phyloP scores from a whole-genome alignment of 2,888 invertebrate genomes.

The Drosophila ustulata region DNA sequence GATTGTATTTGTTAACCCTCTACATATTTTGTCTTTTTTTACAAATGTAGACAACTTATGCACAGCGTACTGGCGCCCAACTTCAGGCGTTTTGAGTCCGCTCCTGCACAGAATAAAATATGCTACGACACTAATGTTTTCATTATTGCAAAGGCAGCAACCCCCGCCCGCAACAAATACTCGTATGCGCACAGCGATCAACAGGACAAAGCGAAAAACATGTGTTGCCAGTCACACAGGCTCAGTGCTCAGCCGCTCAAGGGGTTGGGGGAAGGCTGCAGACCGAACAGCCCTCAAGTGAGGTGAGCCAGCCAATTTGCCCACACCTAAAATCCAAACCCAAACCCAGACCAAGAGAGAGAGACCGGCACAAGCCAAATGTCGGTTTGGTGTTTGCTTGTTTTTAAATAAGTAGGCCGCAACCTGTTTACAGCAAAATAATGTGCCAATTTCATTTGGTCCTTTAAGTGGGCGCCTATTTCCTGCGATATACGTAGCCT shows the following conservation, averaged over 20 bases:
- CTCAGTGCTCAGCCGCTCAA: constrained; percentile 38
- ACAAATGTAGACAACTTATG: too few species aligned
- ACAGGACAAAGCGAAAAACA: constrained; percentile 83
- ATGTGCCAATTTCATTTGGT: constrained; percentile 18
- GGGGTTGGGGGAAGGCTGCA: constrained; percentile 31
- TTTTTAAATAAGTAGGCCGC: constrained; percentile 65
- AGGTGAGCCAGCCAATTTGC: constrained; percentile 39
- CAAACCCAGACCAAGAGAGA: constrained; percentile 1
- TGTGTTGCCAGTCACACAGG: constrained; percentile 85
- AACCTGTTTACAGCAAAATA: constrained; percentile 21
- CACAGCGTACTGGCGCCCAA: constrained; percentile 8
- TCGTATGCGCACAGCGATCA: constrained; percentile 68
- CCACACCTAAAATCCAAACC: neutral
- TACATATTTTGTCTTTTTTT: too few species aligned
- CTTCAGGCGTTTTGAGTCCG: constrained; percentile 21
- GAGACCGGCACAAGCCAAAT: constrained; percentile 55
- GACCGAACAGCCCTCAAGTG: constrained; percentile 19
- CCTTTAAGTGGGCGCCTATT: constrained; percentile 28
- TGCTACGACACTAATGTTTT: constrained; percentile 75
- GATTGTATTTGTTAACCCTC: too few species aligned
- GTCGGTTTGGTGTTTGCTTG: constrained; percentile 83
- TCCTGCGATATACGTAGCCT: constrained; percentile 60
- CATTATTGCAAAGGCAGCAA: constrained; percentile 56
- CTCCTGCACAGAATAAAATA: constrained; percentile 65
- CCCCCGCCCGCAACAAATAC: constrained; percentile 36